phyloP scores from a whole-genome alignment of 1,140 invertebrate species.

The Drosophila busckii region DNA sequence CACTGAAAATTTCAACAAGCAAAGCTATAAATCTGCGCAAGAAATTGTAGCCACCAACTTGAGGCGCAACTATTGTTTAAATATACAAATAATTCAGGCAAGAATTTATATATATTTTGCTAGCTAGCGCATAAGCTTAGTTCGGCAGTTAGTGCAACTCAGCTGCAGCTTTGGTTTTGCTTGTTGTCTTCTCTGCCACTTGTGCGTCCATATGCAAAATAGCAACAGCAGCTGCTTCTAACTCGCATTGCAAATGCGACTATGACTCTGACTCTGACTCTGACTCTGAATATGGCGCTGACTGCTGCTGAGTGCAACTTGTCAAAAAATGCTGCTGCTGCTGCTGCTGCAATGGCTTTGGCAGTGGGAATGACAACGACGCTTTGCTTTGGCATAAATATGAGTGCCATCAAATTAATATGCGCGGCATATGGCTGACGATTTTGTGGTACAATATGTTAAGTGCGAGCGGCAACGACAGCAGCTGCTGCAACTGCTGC shows the following conservation, averaged over 20 bases:
- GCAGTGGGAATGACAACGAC: slow-evolving; percentile 18
- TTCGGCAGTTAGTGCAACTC: slow-evolving; percentile 46
- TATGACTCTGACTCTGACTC: slow-evolving; percentile 13
- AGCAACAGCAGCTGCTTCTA: slow-evolving; percentile 49
- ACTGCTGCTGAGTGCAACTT: slow-evolving; percentile 73
- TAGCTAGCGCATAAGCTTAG: too few relatives aligned
- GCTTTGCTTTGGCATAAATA: slow-evolving; percentile 75
- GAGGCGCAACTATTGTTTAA: too few relatives aligned
- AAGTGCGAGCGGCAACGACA: slow-evolving; percentile 61
- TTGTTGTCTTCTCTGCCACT: slow-evolving; percentile 17
- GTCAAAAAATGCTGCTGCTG: slow-evolving; percentile 70
- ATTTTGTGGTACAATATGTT: slow-evolving; percentile 76
- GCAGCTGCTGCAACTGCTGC: slow-evolving; percentile 16
- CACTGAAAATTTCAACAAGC: too few relatives aligned
- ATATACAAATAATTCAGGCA: too few relatives aligned
- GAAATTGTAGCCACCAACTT: too few relatives aligned
- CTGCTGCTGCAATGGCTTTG: slow-evolving; percentile 16
- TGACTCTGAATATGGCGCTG: slow-evolving; percentile 28
- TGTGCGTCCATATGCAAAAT: slow-evolving; percentile 67
- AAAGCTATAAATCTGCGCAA: too few relatives aligned
- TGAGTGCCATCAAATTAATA: slow-evolving; percentile 77
- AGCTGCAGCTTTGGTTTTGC: slow-evolving; percentile 49
- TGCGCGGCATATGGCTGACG: slow-evolving; percentile 74
- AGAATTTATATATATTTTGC: too few relatives aligned
- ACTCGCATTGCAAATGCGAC: slow-evolving; percentile 36